Evolutionary conservation across 1,140 invertebrate species (phyloP).

Genomic region (Caenorhabditis tropicalis): DNA sequence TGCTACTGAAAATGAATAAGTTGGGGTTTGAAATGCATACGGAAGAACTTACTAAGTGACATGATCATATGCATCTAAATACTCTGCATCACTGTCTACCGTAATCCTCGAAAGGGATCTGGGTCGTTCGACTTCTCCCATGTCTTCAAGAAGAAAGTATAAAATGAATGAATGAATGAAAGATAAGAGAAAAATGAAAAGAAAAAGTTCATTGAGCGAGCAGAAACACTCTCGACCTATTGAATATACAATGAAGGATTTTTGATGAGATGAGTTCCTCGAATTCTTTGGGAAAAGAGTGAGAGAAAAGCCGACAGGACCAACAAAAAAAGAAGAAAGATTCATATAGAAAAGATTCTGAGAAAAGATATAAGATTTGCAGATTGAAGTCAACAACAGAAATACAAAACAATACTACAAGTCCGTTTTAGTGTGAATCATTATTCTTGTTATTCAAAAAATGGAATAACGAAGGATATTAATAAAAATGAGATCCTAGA

Average conservation of each 20-base stretch:
- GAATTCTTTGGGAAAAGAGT: background rate
- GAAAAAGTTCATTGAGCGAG: background rate
- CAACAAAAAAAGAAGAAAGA: too few relatives aligned
- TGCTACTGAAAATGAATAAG: constrained; percentile 47
- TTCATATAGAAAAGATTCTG: too few relatives aligned
- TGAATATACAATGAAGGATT: constrained; percentile 21
- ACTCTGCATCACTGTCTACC: constrained; percentile 44
- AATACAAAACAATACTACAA: too few relatives aligned
- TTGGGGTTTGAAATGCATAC: background rate
- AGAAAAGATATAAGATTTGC: too few relatives aligned
- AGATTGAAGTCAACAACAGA: too few relatives aligned
- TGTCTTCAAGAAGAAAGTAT: background rate
- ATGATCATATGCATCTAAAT: constrained; percentile 50
- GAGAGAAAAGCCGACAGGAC: too few relatives aligned
- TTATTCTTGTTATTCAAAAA: too few relatives aligned
- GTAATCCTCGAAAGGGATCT: constrained; percentile 45
- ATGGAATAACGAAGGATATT: too few relatives aligned
- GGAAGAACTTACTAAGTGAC: constrained; percentile 51
- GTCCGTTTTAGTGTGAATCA: too few relatives aligned
- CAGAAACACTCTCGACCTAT: background rate
- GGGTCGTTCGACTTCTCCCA: constrained; percentile 47
- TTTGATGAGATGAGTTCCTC: background rate
- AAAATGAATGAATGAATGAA: background rate
- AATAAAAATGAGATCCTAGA: too few relatives aligned
- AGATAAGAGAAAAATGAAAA: background rate